Percentiles rank a stretch among this genome's conserved stretches.
phyloP scores from a whole-genome alignment of 2,888 invertebrate species.

The Caenorhabditis japonica region DNA sequence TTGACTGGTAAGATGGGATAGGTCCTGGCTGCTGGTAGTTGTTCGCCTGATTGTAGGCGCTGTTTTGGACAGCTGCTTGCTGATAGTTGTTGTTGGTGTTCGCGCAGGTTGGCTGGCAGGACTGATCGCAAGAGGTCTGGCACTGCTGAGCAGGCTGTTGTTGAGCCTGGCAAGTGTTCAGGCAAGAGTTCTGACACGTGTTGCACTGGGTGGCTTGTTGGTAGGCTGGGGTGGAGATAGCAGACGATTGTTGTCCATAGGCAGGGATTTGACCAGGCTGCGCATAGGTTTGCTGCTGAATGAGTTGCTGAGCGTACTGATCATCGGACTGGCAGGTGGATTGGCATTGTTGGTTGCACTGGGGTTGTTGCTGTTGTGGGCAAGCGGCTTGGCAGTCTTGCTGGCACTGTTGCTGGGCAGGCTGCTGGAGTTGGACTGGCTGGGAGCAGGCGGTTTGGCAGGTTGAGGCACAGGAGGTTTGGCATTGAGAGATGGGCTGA shows the following conservation, averaged over 20 bases:
- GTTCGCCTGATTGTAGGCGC: conserved; percentile 20
- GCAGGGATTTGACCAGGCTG: conserved; percentile 59
- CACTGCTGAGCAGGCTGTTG: conserved; percentile 52
- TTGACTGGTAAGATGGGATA: conserved; percentile 44
- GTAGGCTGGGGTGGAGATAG: conserved; percentile 44
- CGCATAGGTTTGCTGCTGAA: conserved; percentile 60
- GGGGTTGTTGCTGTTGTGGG: conserved; percentile 34
- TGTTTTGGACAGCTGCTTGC: conserved; percentile 26
- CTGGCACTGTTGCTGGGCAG: conserved; percentile 54
- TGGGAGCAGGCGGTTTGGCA: conserved; percentile 50
- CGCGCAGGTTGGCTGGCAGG: conserved; percentile 50
- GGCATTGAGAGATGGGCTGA: conserved; percentile 48
- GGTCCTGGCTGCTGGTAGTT: conserved; percentile 48
- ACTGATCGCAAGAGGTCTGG: conserved; percentile 47
- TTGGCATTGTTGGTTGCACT: conserved; percentile 58
- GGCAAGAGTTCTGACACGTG: conserved; percentile 56
- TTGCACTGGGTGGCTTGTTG: conserved; percentile 50
- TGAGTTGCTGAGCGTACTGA: conserved; percentile 58
- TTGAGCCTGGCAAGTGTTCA: conserved; percentile 46
- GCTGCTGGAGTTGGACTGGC: conserved; percentile 36
- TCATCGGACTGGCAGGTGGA: conserved; percentile 56
- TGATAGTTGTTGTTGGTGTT: conserved; percentile 29
- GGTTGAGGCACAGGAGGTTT: conserved; percentile 51
- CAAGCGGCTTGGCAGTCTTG: conserved; percentile 51
- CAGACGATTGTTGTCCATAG: conserved; percentile 34